Percentiles rank a stretch among this genome's conserved stretches.
Conservation (phyloP, 2,888 invertebrate species). For the Agriotes lineatus region DNA sequence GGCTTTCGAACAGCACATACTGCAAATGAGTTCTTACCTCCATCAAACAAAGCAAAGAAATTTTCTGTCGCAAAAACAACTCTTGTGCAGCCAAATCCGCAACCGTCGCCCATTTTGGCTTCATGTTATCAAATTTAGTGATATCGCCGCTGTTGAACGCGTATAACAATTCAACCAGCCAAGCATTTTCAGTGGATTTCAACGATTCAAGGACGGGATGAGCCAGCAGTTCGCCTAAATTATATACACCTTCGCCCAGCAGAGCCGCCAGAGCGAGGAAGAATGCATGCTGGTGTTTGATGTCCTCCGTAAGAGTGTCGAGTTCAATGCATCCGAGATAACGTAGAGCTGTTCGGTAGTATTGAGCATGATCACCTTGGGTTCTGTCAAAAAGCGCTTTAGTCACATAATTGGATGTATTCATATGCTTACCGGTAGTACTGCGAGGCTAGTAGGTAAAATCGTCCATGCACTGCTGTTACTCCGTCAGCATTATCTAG, state of each 20-base stretch:
- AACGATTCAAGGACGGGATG: conserved; percentile 93
- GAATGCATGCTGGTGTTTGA: conserved; percentile 85
- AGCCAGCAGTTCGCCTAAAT: conserved; percentile 95
- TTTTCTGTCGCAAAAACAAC: conserved; percentile 87
- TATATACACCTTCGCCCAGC: conserved; percentile 95
- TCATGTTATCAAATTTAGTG: conserved; percentile 79
- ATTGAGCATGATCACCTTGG: conserved; percentile 91
- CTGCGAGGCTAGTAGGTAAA: conserved; percentile 92
- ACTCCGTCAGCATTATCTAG: conserved; percentile 93
- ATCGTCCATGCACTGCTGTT: conserved; percentile 93
- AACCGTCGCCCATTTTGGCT: conserved; percentile 81
- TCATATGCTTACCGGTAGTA: conserved; percentile 77
- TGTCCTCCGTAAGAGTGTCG: conserved; percentile 73
- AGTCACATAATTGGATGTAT: not conserved
- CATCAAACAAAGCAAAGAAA: conserved; percentile 95
- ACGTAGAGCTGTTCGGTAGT: conserved; percentile 94
- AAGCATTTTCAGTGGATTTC: conserved; percentile 83
- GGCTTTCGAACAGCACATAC: no score
- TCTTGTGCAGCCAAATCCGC: conserved; percentile 89
- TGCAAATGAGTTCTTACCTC: no score
- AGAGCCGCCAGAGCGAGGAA: conserved; percentile 94
- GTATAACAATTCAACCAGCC: conserved; percentile 88
- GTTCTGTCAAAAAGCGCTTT: conserved; percentile 64
- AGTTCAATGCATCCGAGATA: conserved; percentile 78
- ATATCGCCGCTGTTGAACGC: conserved; percentile 91